Evolutionary conservation across 1,140 invertebrate genomes (phyloP), one percentile per base, ranked within the genome.

Genomic region (Danaus plexippus): DNA sequence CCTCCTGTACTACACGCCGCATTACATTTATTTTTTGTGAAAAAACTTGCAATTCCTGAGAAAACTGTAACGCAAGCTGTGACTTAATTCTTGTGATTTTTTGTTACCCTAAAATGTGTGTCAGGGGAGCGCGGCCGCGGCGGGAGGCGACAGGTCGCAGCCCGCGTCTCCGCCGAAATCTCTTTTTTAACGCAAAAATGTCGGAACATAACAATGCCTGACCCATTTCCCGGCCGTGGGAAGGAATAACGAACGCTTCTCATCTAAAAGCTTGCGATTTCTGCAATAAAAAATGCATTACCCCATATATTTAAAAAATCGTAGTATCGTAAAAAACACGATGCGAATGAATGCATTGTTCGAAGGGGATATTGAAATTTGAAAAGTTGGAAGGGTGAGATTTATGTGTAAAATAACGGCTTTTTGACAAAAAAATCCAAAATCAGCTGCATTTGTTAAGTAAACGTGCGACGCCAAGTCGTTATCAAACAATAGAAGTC

Each of bases 171-270:
- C 68, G 64, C 57, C 59, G 68, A 82, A 85, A 81, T 82, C 77
- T 73, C 61, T 82, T 86, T 85, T 86, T 86, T 86, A 81, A 69
- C 73, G 69, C 65, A 86, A 86, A 86, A 81, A 72, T 75, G 74
- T 69, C 69, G 69, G 67, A 75, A 59, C 65, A 62, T 69, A 77
- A 83, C 79, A 81, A 80, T 74, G 71, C 69, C 63, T 86, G 83
- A 83, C 83, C 83, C 83, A 86, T 68, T 81, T 84, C 79, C 79
- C 79, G 68, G 75, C 83, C 83, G 83, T 86, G 83, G 83, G 81
- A 85, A 85, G 71, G 79, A 83, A 84, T 86, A 84, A 86, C 83
- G 82, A 75, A 71, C 67, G 74, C 66, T 71, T 77, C 74, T 78
- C 66, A 67, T 68, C 67, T 67, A 67, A 67, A 69, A 70, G 63